Conservation (phyloP, 2,797 vertebrate species). For the Scleropages formosus region DNA sequence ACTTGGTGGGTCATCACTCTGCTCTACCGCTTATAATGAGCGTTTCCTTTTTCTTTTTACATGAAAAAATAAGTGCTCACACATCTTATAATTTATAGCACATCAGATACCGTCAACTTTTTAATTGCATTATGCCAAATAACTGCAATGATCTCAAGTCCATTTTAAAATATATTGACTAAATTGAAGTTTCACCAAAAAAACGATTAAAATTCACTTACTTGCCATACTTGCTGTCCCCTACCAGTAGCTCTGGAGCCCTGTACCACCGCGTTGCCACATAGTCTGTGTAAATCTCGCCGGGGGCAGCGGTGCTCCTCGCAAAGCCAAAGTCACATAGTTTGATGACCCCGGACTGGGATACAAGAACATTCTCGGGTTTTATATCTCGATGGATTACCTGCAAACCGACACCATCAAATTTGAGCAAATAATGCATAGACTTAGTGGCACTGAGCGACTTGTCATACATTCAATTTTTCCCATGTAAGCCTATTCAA, state of each 20-base stretch:
- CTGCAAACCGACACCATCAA: conserved; percentile 53
- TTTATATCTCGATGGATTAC: conserved; percentile 90
- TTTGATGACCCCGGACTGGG: conserved; percentile 79
- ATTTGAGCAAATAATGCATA: neutral
- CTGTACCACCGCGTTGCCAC: conserved; percentile 90
- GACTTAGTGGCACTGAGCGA: neutral
- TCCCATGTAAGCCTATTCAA: too few relatives aligned
- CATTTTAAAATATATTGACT: too few relatives aligned
- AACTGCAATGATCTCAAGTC: too few relatives aligned
- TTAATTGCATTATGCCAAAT: too few relatives aligned
- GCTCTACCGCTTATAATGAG: neutral
- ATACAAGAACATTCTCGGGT: conserved; percentile 87
- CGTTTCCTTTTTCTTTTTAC: neutral
- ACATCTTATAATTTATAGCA: too few relatives aligned
- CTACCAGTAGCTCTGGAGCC: conserved; percentile 86
- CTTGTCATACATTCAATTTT: too few relatives aligned
- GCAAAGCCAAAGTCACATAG: conserved; percentile 91
- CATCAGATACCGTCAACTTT: too few relatives aligned
- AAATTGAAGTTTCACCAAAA: neutral
- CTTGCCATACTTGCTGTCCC: conserved; percentile 86
- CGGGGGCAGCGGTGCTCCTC: conserved; percentile 67
- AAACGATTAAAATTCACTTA: conserved; percentile 55
- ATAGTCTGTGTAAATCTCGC: conserved; percentile 81
- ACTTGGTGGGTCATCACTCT: neutral
- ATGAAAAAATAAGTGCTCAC: too few relatives aligned